These are phyloP conservation scores for Coturnix japonica DNA, from an alignment of 2,113 vertebrate genomes.

Conservation along the genomic window DNA sequence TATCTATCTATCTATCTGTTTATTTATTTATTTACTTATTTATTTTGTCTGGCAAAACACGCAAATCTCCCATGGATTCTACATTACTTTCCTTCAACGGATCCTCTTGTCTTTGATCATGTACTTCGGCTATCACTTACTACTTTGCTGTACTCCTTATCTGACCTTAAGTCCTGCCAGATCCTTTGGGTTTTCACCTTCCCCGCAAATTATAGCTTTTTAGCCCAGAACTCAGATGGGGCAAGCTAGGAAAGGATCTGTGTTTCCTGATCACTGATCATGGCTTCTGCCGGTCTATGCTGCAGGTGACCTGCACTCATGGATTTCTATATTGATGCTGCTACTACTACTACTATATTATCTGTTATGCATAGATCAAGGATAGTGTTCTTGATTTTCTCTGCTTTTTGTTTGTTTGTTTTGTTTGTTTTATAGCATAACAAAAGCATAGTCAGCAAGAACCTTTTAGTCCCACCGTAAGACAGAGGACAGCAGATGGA, in stretches of 20 bases:
- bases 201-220: fast-evolving
- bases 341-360: not conserved
- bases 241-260: not conserved
- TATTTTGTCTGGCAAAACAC: not conserved
- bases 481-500: not conserved
- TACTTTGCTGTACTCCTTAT: not conserved
- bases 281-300: fast-evolving
- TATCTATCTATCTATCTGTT: too few relatives aligned
- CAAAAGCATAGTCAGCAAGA: not conserved
- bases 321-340: not conserved
- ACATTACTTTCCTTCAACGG: not conserved
- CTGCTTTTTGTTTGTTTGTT: not conserved
- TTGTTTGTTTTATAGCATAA: not conserved
- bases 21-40: too few relatives aligned
- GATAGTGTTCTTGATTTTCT: not conserved
- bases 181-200: not conserved
- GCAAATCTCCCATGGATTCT: not conserved
- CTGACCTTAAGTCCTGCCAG: not conserved
- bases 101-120: not conserved
- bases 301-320: not conserved
- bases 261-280: not conserved
- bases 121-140: not conserved
- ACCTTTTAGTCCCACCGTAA: not conserved
- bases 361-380: not conserved
- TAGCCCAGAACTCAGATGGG: not conserved